Evolutionary conservation across 1,140 invertebrate genomes (phyloP).

Genomic region (Penaeus indicus): DNA sequence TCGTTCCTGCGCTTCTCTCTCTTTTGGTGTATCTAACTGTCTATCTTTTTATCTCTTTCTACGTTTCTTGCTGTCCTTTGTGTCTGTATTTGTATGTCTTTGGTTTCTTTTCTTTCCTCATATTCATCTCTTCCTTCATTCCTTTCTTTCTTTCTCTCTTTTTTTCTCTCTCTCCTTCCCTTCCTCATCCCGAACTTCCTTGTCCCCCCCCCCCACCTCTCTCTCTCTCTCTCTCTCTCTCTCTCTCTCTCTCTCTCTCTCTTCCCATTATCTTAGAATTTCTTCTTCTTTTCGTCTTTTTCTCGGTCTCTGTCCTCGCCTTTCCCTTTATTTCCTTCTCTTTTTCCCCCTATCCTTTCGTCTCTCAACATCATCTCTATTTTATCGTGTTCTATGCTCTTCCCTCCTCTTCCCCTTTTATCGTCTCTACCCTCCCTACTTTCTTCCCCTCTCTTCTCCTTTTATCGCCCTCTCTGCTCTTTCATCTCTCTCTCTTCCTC

Average conservation of each 20-base stretch:
- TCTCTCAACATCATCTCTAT: no score
- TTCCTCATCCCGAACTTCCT: not conserved
- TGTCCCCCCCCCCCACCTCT: not conserved
- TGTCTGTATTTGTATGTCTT: not conserved
- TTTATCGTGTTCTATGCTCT: not conserved
- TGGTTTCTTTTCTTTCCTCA: not conserved
- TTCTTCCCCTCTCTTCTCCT: no score
- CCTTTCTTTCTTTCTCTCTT: not conserved
- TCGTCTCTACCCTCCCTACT: not conserved
- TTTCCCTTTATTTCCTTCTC: not conserved
- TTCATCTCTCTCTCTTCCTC: not conserved
- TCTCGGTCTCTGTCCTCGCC: not conserved
- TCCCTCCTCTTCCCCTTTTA: not conserved
- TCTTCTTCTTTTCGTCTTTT: no score
- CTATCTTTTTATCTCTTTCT: constrained; percentile 33
- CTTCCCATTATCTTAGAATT: not conserved
- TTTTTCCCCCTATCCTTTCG: not conserved
- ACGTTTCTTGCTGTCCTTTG: not conserved
- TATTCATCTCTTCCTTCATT: not conserved
- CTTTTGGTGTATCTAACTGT: constrained; percentile 26
- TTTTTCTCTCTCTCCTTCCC: no score
- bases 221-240: not conserved
- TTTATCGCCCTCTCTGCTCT: not conserved
- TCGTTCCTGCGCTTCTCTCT: constrained; percentile 8
- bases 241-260: not conserved